Conservation (phyloP, 1,140 invertebrate species). For the Philotrypesis tridentata region DNA sequence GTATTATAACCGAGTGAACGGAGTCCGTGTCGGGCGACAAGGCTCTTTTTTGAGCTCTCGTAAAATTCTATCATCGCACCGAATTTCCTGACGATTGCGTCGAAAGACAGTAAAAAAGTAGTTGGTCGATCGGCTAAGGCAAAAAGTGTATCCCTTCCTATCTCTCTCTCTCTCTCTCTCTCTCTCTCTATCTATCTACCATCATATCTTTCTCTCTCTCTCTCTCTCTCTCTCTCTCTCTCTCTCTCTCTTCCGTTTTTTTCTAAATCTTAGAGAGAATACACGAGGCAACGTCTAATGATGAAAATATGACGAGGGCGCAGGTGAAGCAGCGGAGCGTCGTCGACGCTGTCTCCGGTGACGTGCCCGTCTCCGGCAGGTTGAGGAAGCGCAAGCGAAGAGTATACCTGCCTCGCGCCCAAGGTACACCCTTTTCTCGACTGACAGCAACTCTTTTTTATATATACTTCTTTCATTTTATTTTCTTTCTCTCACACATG, state of each 20-base stretch:
- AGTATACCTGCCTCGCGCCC: slow-evolving; percentile 55
- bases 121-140: too few species aligned
- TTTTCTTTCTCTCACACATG: neutral
- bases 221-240: too few species aligned
- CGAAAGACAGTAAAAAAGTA: too few species aligned
- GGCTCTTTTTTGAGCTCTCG: too few species aligned
- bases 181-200: too few species aligned
- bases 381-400: slow-evolving; percentile 58
- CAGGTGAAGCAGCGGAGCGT: slow-evolving; percentile 67
- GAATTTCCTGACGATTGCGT: too few species aligned
- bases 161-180: too few species aligned
- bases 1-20: too few species aligned
- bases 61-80: too few species aligned
- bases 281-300: neutral
- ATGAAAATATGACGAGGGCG: slow-evolving; percentile 34
- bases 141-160: too few species aligned
- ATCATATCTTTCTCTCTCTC: neutral
- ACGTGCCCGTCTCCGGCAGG: slow-evolving; percentile 56
- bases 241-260: slow-evolving; percentile 14
- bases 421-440: slow-evolving; percentile 58
- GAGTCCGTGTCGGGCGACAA: too few species aligned
- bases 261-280: neutral
- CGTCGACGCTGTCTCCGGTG: slow-evolving; percentile 49
- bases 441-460: neutral
- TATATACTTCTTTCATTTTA: neutral